Base-by-base conservation (phyloP, 2,888 invertebrate species). In the Melolontha melolontha region DNA sequence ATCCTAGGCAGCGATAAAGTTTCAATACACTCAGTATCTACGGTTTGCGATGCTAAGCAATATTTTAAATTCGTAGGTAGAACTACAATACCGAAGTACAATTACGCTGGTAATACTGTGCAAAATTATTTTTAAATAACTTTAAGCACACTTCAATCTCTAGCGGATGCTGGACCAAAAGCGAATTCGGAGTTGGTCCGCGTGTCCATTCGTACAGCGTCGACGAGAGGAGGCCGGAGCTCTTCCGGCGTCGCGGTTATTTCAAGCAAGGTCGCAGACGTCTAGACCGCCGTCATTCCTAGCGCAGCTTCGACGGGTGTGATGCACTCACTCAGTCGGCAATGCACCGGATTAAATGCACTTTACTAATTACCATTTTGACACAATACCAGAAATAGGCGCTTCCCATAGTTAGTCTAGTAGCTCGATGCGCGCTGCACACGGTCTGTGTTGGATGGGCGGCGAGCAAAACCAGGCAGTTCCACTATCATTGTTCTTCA, bases 191-290 rank as follows among this genome's bases (percentile, higher is more conserved):
- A 34, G 6, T 34, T 34, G 6, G 34, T 34, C 34, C 34, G 34
- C 6, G 8, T 10, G 34, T 34, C 34, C 34, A 10, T 34, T 10
- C 6, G 34, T 39, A 8, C n/a, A 47, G 17, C 34, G 29, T 62
- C 47, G 77, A 34, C 59, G 42, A 50, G 75, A 77, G 73, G 78
- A 75, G 77, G 74, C 77, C 77, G 72, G 73, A 74, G 76, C 78
- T 81, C 80, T 81, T 81, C 81, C 81, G 81, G 81, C 79, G 80
- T 80, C 79, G 79, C 75, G 77, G 75, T 77, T 80, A 80, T 81
- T 76, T 79, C 75, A 73, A 73, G 80, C 81, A 81, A 81, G 81
- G 81, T 80, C 80, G 79, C 77, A 80, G 80, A 80, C 79, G 79
- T 80, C 80, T 81, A 79, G 79, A 80, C 80, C 77, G 72, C 49